These are phyloP conservation scores for Neosilurus hyrtlii DNA, from an alignment of 2,797 vertebrate genomes.

Conservation along the genomic window DNA sequence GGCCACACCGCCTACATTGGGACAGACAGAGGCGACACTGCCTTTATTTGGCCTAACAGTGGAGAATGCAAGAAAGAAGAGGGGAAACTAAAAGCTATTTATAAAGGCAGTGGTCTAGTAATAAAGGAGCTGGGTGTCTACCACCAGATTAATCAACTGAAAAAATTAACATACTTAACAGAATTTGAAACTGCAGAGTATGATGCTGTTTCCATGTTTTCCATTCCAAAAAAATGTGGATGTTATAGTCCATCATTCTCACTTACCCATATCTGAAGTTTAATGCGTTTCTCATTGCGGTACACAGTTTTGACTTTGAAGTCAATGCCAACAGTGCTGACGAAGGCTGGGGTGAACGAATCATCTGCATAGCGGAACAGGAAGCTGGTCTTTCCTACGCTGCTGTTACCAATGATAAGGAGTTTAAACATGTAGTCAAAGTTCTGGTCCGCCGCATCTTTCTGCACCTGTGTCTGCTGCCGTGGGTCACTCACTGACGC, in stretches of 20 bases:
- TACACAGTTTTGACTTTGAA: slow-evolving; percentile 93
- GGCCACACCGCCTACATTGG: not conserved
- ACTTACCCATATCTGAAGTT: slow-evolving; percentile 89
- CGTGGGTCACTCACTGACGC: slow-evolving; percentile 74
- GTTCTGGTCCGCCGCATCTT: slow-evolving; percentile 85
- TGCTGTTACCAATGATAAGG: slow-evolving; percentile 88
- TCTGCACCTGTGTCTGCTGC: slow-evolving; percentile 65
- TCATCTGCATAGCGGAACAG: slow-evolving; percentile 88
- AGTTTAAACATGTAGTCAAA: slow-evolving; percentile 95
- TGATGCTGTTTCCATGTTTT: not conserved
- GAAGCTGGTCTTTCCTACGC: slow-evolving; percentile 90
- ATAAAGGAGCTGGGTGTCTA: not conserved
- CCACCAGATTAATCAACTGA: not conserved
- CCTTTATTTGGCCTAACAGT: not conserved
- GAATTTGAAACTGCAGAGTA: not conserved
- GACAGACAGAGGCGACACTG: not conserved
- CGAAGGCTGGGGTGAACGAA: slow-evolving; percentile 88
- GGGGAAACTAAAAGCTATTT: not conserved
- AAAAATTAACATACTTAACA: not conserved
- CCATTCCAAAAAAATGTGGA: not conserved
- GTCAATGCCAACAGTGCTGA: slow-evolving; percentile 92
- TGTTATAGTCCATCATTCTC: not conserved
- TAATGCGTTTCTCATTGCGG: slow-evolving; percentile 85
- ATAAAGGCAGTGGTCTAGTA: not conserved
- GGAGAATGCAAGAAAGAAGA: not conserved